These are phyloP conservation scores for Leptinotarsa juncta DNA, from an alignment of 2,888 invertebrate species.

Conservation along the genomic window DNA sequence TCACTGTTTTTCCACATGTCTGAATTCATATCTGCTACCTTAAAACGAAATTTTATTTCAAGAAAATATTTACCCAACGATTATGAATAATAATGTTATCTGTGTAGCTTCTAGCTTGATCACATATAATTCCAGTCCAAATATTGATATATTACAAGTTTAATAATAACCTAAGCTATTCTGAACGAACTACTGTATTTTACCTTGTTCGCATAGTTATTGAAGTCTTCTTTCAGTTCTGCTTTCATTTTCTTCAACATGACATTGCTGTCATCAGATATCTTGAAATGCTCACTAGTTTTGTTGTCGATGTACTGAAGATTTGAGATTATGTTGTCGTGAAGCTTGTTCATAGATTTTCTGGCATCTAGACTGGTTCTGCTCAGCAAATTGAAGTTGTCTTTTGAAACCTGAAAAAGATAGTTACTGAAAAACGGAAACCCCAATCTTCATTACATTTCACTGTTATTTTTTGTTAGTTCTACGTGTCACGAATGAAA, in stretches of 20 bases:
- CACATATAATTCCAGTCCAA: background rate
- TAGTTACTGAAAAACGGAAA: background rate
- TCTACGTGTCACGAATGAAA: background rate
- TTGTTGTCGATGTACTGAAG: slow-evolving; percentile 45
- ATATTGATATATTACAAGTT: background rate
- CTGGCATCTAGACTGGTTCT: slow-evolving; percentile 35
- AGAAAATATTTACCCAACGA: background rate
- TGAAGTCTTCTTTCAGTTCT: slow-evolving; percentile 57
- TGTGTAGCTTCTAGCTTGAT: background rate
- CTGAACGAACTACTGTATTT: slow-evolving; percentile 6
- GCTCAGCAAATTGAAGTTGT: slow-evolving; percentile 30
- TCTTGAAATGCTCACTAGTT: slow-evolving; percentile 34
- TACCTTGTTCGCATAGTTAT: slow-evolving; percentile 61
- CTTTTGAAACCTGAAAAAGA: slow-evolving; percentile 38
- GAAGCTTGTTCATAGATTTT: slow-evolving; percentile 42
- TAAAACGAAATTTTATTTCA: slow-evolving; percentile 33
- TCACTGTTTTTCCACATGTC: slow-evolving; percentile 70
- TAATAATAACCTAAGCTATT: slow-evolving; percentile 15
- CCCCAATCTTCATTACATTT: too few species aligned
- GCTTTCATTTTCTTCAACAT: slow-evolving; percentile 48
- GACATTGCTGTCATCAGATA: slow-evolving; percentile 42
- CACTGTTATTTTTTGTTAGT: background rate
- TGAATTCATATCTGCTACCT: slow-evolving; percentile 75
- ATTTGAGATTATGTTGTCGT: slow-evolving; percentile 43
- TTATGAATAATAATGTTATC: background rate